phyloP scores from a whole-genome alignment of 2,113 vertebrate species.

The Cisticola juncidis region DNA sequence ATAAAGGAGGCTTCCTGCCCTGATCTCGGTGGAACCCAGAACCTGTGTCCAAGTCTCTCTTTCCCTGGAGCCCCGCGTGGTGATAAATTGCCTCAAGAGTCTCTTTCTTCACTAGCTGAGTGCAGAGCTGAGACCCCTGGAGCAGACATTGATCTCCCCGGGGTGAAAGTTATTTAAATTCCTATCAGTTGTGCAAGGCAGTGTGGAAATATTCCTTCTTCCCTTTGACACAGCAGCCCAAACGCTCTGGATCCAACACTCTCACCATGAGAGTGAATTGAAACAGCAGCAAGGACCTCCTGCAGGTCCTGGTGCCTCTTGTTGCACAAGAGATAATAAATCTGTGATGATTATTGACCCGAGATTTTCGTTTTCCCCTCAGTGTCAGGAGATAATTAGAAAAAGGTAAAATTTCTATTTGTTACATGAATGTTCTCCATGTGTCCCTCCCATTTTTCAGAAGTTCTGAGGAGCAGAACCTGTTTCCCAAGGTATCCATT shows the following conservation, averaged over 20 bases:
- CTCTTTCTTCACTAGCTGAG: neutral
- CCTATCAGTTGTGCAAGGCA: neutral
- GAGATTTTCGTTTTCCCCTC: neutral
- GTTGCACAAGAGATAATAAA: neutral
- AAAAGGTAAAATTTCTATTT: neutral
- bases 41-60: no score
- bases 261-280: fast-evolving
- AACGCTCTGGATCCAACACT: neutral
- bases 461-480: neutral
- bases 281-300: neutral
- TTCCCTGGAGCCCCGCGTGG: no score
- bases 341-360: neutral
- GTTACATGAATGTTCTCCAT: fast-evolving
- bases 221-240: neutral
- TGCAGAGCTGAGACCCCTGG: neutral
- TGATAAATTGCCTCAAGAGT: neutral
- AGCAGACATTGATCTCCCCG: neutral
- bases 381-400: neutral
- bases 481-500: neutral
- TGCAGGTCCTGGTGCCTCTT: neutral
- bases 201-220: neutral
- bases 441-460: neutral
- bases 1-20: no score
- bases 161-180: neutral
- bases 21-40: no score